phyloP scores from a whole-genome alignment of 2,113 vertebrate species.

The Crotophaga sulcirostris region DNA sequence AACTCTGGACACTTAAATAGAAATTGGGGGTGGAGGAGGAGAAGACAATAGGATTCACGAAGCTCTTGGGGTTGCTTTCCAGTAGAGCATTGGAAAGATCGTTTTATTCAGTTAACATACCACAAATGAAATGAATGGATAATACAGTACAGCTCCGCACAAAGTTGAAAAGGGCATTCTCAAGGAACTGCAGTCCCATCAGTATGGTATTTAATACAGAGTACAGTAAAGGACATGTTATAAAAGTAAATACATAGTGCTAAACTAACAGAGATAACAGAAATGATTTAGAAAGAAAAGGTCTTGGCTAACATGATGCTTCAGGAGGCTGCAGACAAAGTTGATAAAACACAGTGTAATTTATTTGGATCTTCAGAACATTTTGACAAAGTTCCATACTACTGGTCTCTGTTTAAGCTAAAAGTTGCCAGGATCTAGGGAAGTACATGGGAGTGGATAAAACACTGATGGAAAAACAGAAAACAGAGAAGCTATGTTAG shows the following conservation, averaged over 20 bases:
- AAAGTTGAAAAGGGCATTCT: conserved; percentile 72
- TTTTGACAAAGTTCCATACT: conserved; percentile 72
- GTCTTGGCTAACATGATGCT: conserved; percentile 68
- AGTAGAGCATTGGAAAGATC: conserved; percentile 18
- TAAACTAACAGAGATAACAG: conserved; percentile 73
- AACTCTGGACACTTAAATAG: background rate
- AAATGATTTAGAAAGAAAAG: conserved; percentile 72
- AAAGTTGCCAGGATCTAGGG: conserved; percentile 55
- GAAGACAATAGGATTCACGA: background rate
- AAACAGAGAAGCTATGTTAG: conserved; percentile 59
- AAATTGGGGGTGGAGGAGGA: background rate
- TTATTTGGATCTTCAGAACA: conserved; percentile 70
- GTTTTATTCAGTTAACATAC: conserved; percentile 30
- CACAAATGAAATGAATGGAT: conserved; percentile 51
- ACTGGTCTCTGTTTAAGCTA: conserved; percentile 67
- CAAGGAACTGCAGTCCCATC: conserved; percentile 38
- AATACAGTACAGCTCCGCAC: conserved; percentile 28
- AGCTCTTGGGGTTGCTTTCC: conserved; percentile 1
- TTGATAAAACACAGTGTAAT: conserved; percentile 69
- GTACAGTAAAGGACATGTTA: conserved; percentile 47
- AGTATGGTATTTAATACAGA: conserved; percentile 59
- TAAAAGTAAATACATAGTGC: conserved; percentile 67
- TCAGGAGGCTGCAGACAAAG: conserved; percentile 68
- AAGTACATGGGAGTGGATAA: conserved; percentile 65
- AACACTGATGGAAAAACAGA: conserved; percentile 60